Conservation (phyloP, 2,113 vertebrate genomes). For the Anser brachyrhynchus region DNA sequence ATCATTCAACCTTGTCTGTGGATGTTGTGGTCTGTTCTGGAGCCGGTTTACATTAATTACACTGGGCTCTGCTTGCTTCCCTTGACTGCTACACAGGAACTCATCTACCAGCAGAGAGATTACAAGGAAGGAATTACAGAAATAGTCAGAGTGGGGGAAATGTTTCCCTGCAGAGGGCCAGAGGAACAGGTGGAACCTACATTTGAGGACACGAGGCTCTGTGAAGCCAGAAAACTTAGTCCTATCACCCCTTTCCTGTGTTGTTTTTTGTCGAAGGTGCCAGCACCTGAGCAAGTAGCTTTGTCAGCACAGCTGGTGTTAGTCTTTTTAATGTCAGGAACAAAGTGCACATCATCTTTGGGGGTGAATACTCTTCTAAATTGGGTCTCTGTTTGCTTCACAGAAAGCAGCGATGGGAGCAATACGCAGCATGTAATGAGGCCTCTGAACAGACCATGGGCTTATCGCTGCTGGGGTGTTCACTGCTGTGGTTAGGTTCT, state of each 20-base stretch:
- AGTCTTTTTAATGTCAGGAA: background rate
- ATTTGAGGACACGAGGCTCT: background rate
- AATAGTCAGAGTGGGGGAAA: background rate
- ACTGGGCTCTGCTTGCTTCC: background rate
- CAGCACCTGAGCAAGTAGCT: background rate
- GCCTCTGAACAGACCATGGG: background rate
- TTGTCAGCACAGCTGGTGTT: background rate
- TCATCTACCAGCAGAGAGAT: background rate
- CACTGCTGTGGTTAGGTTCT: background rate
- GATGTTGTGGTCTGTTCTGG: background rate
- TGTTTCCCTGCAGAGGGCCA: background rate
- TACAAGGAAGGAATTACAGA: background rate
- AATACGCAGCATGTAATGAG: rapidly evolving
- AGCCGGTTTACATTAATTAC: background rate
- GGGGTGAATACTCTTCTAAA: background rate
- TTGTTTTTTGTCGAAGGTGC: background rate
- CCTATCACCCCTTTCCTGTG: background rate
- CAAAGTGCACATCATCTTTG: background rate
- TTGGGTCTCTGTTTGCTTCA: background rate
- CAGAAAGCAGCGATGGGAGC: background rate
- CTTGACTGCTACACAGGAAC: background rate
- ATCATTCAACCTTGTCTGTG: background rate
- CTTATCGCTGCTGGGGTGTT: background rate
- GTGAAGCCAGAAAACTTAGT: background rate
- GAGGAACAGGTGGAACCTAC: background rate